Base-by-base conservation (phyloP, 2,888 invertebrate species). In the Catonia carolina region DNA sequence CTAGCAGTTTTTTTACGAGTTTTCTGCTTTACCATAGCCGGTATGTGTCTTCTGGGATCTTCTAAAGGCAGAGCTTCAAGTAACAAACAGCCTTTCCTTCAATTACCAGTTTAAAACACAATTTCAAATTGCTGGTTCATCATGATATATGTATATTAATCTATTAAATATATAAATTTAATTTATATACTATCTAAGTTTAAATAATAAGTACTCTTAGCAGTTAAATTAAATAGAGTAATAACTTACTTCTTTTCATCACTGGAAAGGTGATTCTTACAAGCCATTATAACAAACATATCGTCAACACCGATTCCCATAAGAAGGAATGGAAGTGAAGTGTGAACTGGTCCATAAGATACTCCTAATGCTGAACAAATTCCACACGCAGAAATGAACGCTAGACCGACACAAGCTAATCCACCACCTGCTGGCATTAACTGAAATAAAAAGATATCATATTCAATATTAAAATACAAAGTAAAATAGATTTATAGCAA, bases 271-370 rank as follows among this genome's bases (percentile, higher is more conserved):
- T 58, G 33, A 41, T 58, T 50, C 85, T 85, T 87, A 68, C 85
- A 47, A 73, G 71, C 84, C 74, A 84, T 81, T 74, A 90, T 86
- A 0, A 91, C 87, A 72, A 91, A 89, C 81, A 89, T 87, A 68
- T 91, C 90, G 66, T 90, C 90, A 20, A 90, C 82, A 66, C 79
- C 78, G 64, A 88, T 78, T 60, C 89, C 89, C 79, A 90, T 82
- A 14, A 91, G 70, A 57, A 91, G 76, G 72, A 91, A 89, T 5
- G 89, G 89, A 59, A 90, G 72, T 12, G 89, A 85, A 8, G 86
- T 84, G 70, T 91, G 89, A 1, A 90, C 84, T 0, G 89, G 89
- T 1, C 89, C 88, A 70, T 86, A 89, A 27, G 84, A 78, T 33
- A 89, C 75, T 6, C 84, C 84, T 56, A 85, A 68, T 7, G 82